Conservation (phyloP, 2,113 vertebrate species). For the Petaurus breviceps region DNA sequence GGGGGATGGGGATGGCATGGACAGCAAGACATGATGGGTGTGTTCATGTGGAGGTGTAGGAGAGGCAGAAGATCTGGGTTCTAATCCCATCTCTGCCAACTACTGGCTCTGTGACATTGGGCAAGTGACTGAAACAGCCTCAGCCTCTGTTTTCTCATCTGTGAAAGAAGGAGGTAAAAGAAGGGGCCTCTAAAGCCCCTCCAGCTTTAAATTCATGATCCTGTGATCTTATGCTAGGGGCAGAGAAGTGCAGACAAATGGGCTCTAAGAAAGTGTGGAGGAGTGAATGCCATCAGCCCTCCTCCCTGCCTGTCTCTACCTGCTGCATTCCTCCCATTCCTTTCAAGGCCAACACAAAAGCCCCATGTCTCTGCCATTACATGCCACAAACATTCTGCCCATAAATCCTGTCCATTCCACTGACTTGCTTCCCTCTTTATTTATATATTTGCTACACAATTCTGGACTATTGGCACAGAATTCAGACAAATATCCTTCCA, state of each 20-base stretch:
- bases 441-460: neutral
- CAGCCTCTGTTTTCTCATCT: constrained; percentile 14
- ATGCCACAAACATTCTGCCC: neutral
- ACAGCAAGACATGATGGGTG: neutral
- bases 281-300: neutral
- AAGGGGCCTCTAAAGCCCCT: neutral
- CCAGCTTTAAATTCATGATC: neutral
- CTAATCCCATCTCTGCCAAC: neutral
- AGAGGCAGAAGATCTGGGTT: too few species aligned
- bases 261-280: neutral
- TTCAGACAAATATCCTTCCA: neutral
- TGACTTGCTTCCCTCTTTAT: neutral
- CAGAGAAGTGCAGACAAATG: neutral
- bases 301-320: neutral
- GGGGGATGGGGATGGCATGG: neutral
- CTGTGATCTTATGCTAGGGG: neutral
- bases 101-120: neutral
- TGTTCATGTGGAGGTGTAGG: neutral
- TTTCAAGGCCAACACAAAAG: neutral
- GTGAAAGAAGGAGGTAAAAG: neutral
- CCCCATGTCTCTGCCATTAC: neutral
- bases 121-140: neutral
- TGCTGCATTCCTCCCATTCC: neutral
- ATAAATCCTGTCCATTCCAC: neutral
- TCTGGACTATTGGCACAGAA: neutral